Base-by-base conservation (phyloP, 1,140 invertebrate species). In the Drosophila sproati region DNA sequence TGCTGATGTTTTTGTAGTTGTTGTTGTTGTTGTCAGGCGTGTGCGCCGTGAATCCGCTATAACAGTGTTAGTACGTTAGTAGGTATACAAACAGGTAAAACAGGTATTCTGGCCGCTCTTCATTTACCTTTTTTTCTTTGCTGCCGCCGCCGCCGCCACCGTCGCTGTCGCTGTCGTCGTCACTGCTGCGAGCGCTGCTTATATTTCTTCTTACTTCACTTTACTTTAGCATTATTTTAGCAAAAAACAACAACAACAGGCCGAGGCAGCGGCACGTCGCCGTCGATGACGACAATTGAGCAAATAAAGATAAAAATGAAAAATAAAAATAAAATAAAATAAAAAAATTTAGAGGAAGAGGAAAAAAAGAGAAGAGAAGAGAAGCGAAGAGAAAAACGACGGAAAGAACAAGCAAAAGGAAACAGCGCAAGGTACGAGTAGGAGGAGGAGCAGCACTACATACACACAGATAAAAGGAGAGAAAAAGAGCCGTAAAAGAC, bases 51-150 rank as follows among this genome's bases (percentile, higher is more conserved):
- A 81, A 90, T 91, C 91, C 91, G 91, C 91, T 92, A 92, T 92
- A 92, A 92, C 91, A 92, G 85, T 92, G 91, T 92, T 92, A 92
- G 91, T 92, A 92, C 91, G 91, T 92, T 92, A 92, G 91, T 92
- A 92, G 91, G 91, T 92, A 92, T 78, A 91, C 73, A 89, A 92
- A 92, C 91, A 92, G 91, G 91, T 92, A 92, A 92, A 92, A 92
- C 91, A 90, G 91, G 91, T 92, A 91, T 85, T 91, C 82, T 72
- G 59, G 74, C 73, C 80, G 77, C 83, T 88, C 80, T 83, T 72
- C 73, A 68, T 64, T 74, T 77, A 88, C 80, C 74, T 82, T 76
- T 55, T 85, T 73, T 50, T 62, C 70, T 52, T 52, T 78, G 31
- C 43, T 52, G 34, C 35, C 62, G 73, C 39, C 43, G 47, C 29